phyloP scores from a whole-genome alignment of 2,797 vertebrate genomes.

The Tapera naevia region DNA sequence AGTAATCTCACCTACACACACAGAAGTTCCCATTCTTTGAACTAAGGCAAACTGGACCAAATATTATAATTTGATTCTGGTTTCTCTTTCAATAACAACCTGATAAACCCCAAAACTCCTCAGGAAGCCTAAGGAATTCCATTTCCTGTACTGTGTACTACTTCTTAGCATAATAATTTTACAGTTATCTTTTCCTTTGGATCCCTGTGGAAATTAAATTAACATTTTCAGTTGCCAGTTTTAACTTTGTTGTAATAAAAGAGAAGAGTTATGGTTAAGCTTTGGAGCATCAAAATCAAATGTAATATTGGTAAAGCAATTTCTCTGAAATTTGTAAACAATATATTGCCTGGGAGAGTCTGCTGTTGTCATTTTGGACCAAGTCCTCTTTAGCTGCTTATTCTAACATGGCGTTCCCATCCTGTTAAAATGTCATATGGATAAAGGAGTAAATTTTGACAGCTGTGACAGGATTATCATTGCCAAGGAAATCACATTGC shows the following conservation, averaged over 20 bases:
- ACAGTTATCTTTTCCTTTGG: not conserved
- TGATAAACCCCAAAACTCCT: not conserved
- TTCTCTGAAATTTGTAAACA: conserved; percentile 68
- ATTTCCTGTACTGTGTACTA: not conserved
- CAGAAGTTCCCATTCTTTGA: not conserved
- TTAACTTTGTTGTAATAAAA: conserved; percentile 55
- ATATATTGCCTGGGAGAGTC: conserved; percentile 53
- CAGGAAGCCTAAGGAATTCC: not conserved
- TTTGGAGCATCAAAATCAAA: conserved; percentile 45
- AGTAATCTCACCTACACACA: accelerated
- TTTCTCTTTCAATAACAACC: not conserved
- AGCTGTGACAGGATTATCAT: conserved; percentile 76
- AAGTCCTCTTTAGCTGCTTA: conserved; percentile 69
- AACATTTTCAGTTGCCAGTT: conserved; percentile 51
- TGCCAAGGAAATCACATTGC: conserved; percentile 63
- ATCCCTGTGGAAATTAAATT: conserved; percentile 44
- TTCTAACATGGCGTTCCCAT: conserved; percentile 67
- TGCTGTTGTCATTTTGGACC: conserved; percentile 64
- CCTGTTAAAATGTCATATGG: conserved; percentile 78
- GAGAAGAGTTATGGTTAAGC: conserved; percentile 23
- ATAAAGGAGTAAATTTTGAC: conserved; percentile 75
- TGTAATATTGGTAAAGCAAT: conserved; percentile 45
- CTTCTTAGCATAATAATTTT: not conserved
- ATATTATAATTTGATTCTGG: not conserved
- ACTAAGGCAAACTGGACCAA: not conserved